Evolutionary conservation across 2,797 vertebrate genomes (phyloP), one percentile per base, ranked within the genome.

Genomic region (Fundulus diaphanus): DNA sequence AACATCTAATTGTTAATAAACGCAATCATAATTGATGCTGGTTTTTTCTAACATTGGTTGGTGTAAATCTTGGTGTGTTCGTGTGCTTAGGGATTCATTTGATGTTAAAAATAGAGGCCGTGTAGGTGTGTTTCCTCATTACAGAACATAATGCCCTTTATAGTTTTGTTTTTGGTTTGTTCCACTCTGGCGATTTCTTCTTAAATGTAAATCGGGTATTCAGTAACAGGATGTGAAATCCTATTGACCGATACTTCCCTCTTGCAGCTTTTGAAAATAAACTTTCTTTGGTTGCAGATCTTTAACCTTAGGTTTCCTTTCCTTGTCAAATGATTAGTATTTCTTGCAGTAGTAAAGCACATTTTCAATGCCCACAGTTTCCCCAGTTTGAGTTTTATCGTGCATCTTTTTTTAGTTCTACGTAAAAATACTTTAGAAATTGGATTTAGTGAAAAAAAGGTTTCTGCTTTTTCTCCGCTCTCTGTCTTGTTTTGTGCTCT

Each of bases 181-280:
- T 24, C 54, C 8, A 56, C 27, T 1, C 37, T 20, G 6, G 12
- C 1, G 46, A 5, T 24, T 37, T 29, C 44, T 18, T 52, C 8
- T n/a, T 57, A 35, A 9, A 8, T 35, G 22, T 37, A 33, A 59
- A 61, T 6, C 0, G 22, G 61, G 22, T 12, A 12, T 73, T 69
- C 3, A 65, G 7, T 1, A 16, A 56, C 61, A 4, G 63, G 72
- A 79, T 49, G 46, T 72, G 67, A 77, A 69, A 85, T 57, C 3
- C 59, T 0, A 49, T 1, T 9, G 1, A 72, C 44, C 0, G 0
- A 1, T 22, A 22, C 8, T 2, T 18, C 48, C 12, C 6, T 33
- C 22, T 33, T 22, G 0, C 18, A 13, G 56, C 18, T 72, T 81
- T 66, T 20, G 1, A 66, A 65, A 52, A 63, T 13, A 76, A 80